These are phyloP conservation scores for Labroides dimidiatus DNA, from an alignment of 2,797 vertebrate species.

Conservation along the genomic window DNA sequence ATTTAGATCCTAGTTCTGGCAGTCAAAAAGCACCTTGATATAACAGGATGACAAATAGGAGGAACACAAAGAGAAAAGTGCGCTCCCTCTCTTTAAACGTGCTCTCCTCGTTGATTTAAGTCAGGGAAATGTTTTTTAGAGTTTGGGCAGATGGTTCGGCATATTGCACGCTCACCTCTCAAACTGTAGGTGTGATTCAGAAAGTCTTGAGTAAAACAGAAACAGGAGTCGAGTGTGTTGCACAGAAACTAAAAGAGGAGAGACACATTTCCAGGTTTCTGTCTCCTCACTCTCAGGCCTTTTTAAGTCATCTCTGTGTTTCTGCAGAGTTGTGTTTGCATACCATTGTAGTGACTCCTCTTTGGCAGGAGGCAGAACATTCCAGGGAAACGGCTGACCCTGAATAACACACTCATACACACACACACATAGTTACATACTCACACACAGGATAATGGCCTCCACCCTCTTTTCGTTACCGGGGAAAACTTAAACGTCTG, in stretches of 20 bases:
- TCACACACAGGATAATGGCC: conserved; percentile 63
- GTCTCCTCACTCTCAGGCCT: conserved; percentile 73
- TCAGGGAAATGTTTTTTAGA: background rate
- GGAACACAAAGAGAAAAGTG: too few species aligned
- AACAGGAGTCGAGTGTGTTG: background rate
- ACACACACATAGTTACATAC: conserved; percentile 76
- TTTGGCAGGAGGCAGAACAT: conserved; percentile 79
- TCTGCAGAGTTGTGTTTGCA: conserved; percentile 76
- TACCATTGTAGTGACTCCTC: conserved; percentile 84
- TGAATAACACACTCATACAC: conserved; percentile 76
- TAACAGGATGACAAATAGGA: too few species aligned
- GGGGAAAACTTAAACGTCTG: background rate
- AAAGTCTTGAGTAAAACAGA: conserved; percentile 12
- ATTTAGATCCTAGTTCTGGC: too few species aligned
- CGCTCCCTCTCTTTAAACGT: too few species aligned
- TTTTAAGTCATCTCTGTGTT: conserved; percentile 84
- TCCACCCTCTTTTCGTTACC: conserved; percentile 50
- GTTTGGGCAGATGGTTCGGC: conserved; percentile 30
- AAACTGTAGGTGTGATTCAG: conserved; percentile 6
- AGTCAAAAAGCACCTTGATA: too few species aligned
- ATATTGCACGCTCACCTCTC: conserved; percentile 15
- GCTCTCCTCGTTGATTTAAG: too few species aligned
- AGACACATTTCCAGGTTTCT: background rate
- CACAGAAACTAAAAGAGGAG: conserved; percentile 2
- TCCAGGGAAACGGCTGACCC: conserved; percentile 83